Base-by-base conservation (phyloP, 2,888 invertebrate species). In the Pyrrhosoma nymphula region DNA sequence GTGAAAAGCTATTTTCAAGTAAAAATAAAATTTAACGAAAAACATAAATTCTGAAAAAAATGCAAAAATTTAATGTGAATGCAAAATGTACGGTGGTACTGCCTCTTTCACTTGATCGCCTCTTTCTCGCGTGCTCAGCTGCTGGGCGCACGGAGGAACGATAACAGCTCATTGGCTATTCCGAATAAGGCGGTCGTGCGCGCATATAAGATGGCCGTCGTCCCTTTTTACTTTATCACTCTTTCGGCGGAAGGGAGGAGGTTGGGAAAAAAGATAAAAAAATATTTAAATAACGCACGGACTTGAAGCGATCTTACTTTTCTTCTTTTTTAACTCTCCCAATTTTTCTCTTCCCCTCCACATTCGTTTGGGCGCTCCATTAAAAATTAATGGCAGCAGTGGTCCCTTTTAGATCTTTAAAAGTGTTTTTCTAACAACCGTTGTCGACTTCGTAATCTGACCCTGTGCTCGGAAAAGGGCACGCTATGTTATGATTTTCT, bases 91-190 rank as follows among this genome's bases (percentile, higher is more conserved):
- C 16, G 14, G 35, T 14, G 30, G 82, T 14, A 14, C 16, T 14
- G 82, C 20, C 20, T 60, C 60, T 20, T 60, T 20, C 20, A 1
- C 60, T 20, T 60, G 60, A 2, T 60, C 60, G 20, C 60, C 60
- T 60, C 20, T 60, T n/a, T n/a, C 69, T 69, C 69, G 69, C 69
- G n/a, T 69, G 69, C n/a, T 69, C n/a, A 69, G n/a, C 47, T 47
- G 60, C 60, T 10, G 69, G 20, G 91, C 39, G 56, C 30, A 63
- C 26, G 39, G 56, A 2, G 63, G n/a, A 35, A 93, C 93, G 93
- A 93, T 69, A 93, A 69, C 63, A 93, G 69, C 93, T 93, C 93
- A 93, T 93, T 93, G 93, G 63, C 63, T 93, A 93, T 93, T 93
- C 93, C 75, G 16, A 82, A 82, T 35, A 12, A 82, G 82, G 35